Evolutionary conservation across 2,113 vertebrate species (phyloP), one percentile per base, ranked within the genome.

Genomic region (Sander vitreus): DNA sequence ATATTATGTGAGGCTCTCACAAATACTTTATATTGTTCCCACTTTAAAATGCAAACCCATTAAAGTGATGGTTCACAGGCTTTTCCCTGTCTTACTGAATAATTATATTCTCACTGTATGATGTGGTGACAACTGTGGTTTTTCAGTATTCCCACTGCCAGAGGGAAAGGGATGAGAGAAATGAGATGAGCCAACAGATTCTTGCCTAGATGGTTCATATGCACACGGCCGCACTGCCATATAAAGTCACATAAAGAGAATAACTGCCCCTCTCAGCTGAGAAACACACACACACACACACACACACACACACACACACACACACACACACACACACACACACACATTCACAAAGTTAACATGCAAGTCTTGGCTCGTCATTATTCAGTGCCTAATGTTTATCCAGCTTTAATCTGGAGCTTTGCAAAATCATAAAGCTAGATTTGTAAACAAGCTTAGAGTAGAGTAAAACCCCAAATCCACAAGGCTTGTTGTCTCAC

Each of bases 241-340:
- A 90, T 92, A 88, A 91, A 93, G 91, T 85, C 78, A 88, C 75
- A 65, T 72, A 86, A 75, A 81, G 51, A 87, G 58, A 51, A 65
- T 2, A 51, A 21, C 54, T 33, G 70, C n/a, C 55, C 58, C 60
- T 73, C 57, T 65, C 68, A 33, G 48, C 59, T 48, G 15, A 78
- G 30, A 33, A 5, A 33, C 33, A 33, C 36, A 39, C 39, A 10
- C 39, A 39, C 39, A 10, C 39, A 9, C 39, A 39, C 39, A 3
- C 39, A 43, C 39, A 43, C 39, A 43, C 39, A 43, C 39, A 66
- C 23, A 65, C 50, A 57, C 45, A 80, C 33, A 33, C 33, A 33
- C 33, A 33, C 33, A 33, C 33, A 33, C 33, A 33, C 33, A 33
- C 33, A 33, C 33, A 33, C 33, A 33, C 36, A 39, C 36, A 33